These are phyloP conservation scores for Rhineura floridana DNA, from an alignment of 2,113 vertebrate genomes.

Conservation along the genomic window DNA sequence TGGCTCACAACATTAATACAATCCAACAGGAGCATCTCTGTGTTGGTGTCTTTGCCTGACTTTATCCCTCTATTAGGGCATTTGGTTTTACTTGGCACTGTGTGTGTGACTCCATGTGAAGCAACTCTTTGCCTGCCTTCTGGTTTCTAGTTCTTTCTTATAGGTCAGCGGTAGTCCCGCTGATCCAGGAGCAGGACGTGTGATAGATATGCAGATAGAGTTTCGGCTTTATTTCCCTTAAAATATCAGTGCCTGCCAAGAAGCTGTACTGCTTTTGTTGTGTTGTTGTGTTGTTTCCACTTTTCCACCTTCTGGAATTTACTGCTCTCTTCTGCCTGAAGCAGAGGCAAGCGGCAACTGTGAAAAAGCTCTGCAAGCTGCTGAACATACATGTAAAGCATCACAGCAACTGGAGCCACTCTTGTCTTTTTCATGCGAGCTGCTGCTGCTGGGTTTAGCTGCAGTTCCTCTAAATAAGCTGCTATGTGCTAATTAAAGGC, in stretches of 20 bases:
- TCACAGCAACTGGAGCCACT: not conserved
- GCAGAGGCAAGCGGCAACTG: slow-evolving; percentile 31
- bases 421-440: not conserved
- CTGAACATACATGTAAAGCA: slow-evolving; percentile 19
- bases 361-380: slow-evolving; percentile 13
- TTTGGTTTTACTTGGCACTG: not conserved
- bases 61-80: not conserved
- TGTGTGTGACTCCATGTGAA: too few species aligned
- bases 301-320: slow-evolving; percentile 11
- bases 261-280: slow-evolving; percentile 10
- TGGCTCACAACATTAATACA: not conserved
- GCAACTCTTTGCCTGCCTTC: not conserved
- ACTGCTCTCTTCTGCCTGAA: slow-evolving; percentile 24
- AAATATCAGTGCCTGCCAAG: slow-evolving; percentile 8
- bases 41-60: not conserved
- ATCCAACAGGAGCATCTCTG: not conserved
- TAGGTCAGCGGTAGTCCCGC: not conserved
- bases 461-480: slow-evolving; percentile 42
- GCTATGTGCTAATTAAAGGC: slow-evolving; percentile 12
- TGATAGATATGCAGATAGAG: rapidly evolving
- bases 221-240: slow-evolving; percentile 12
- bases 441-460: slow-evolving; percentile 2
- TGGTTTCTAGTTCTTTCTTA: not conserved
- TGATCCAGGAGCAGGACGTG: not conserved
- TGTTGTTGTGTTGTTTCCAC: not conserved